Percentiles rank a stretch among this genome's conserved stretches.
Conservation (phyloP, 2,888 invertebrate genomes). For the Ellobium chinense region DNA sequence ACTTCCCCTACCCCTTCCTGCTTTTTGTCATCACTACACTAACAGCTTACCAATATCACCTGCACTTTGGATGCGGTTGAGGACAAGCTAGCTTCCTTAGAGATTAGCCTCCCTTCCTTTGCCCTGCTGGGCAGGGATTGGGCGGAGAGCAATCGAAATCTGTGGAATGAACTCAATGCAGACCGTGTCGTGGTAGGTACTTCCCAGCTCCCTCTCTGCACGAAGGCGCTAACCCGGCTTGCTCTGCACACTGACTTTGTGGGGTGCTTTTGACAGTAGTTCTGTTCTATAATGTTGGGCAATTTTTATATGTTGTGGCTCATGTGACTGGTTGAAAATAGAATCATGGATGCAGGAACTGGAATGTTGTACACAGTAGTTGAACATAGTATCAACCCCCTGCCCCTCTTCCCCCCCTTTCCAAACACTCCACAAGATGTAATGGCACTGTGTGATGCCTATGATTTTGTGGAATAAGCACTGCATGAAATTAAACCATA, state of each 20-base stretch:
- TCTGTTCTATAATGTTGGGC: too few species aligned
- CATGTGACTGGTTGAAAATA: too few species aligned
- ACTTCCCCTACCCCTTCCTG: background rate
- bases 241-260: background rate
- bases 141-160: background rate
- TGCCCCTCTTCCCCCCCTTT: too few species aligned
- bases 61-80: conserved; percentile 27
- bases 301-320: too few species aligned
- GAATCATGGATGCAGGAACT: too few species aligned
- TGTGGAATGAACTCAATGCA: conserved; percentile 8
- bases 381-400: too few species aligned
- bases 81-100: conserved; percentile 29
- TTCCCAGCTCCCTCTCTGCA: background rate
- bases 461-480: too few species aligned
- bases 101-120: conserved; percentile 35
- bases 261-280: too few species aligned
- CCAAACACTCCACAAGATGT: too few species aligned
- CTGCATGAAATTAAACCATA: too few species aligned
- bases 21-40: background rate
- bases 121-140: conserved; percentile 13
- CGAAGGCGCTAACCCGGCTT: background rate
- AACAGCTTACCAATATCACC: conserved; percentile 32
- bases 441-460: too few species aligned
- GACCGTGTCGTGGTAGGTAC: conserved; percentile 31
- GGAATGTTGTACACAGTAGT: too few species aligned